These are phyloP conservation scores for Phaonia tiefii DNA, from an alignment of 2,888 invertebrate species.

Conservation along the genomic window DNA sequence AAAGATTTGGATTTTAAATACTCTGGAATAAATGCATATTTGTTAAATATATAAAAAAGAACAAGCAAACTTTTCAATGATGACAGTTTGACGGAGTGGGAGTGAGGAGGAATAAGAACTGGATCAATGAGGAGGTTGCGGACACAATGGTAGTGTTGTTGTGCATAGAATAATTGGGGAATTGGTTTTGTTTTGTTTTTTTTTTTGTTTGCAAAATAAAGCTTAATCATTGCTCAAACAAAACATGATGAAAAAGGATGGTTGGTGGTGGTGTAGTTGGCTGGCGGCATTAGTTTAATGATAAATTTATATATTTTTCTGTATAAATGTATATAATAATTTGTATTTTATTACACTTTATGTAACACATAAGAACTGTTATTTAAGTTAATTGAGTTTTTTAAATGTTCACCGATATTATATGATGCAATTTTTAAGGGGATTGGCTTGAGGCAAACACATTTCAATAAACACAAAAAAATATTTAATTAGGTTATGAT, in stretches of 20 bases:
- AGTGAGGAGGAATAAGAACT: background rate
- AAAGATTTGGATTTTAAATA: conserved; percentile 46
- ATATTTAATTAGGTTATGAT: conserved; percentile 17
- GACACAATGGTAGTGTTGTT: conserved; percentile 1
- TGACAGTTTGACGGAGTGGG: conserved; percentile 10
- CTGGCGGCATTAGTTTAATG: too few relatives aligned
- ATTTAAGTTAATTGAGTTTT: conserved; percentile 39
- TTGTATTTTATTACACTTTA: conserved; percentile 1
- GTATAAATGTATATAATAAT: conserved; percentile 9
- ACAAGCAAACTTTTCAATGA: conserved; percentile 39
- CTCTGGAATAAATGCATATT: conserved; percentile 60
- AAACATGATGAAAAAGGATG: background rate
- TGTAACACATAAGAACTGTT: conserved; percentile 18
- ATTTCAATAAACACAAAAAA: conserved; percentile 22
- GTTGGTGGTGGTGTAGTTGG: conserved; percentile 5
- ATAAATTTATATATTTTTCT: conserved; percentile 2
- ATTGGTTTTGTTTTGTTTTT: background rate
- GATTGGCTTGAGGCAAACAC: background rate
- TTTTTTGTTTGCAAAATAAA: background rate
- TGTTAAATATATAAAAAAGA: conserved; percentile 38
- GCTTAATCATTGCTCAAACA: conserved; percentile 9
- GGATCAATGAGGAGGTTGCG: conserved; percentile 20
- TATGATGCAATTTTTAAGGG: too few relatives aligned
- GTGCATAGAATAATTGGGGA: background rate
- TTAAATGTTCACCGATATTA: conserved; percentile 31